These are phyloP conservation scores for Allolobophora icterica DNA, from an alignment of 2,888 invertebrate species.

Conservation along the genomic window DNA sequence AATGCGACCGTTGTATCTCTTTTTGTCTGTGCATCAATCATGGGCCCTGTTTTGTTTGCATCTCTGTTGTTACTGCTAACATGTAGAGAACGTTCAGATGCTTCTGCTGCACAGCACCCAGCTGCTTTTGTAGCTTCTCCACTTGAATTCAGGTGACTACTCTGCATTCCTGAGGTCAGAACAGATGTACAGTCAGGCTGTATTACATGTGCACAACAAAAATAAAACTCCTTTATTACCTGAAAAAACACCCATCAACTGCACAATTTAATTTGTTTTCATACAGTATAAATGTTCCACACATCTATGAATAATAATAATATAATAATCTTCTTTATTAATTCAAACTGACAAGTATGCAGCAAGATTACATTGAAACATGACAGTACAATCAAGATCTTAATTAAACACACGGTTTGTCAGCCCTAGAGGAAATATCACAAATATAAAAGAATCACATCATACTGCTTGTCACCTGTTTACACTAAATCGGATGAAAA, in stretches of 20 bases:
- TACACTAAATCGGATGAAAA: too few relatives aligned
- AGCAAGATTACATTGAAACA: too few relatives aligned
- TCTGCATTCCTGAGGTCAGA: background rate
- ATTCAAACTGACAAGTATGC: too few relatives aligned
- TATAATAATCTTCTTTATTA: too few relatives aligned
- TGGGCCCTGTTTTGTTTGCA: background rate
- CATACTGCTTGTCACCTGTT: too few relatives aligned
- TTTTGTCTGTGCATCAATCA: background rate
- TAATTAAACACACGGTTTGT: too few relatives aligned
- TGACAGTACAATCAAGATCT: too few relatives aligned
- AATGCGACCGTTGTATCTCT: background rate
- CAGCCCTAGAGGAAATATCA: too few relatives aligned
- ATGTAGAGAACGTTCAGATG: background rate
- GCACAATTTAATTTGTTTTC: background rate
- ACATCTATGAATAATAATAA: too few relatives aligned
- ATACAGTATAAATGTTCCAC: background rate
- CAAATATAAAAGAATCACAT: too few relatives aligned
- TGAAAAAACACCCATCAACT: background rate
- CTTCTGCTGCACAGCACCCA: conserved; percentile 3
- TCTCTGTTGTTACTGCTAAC: background rate
- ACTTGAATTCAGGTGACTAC: background rate
- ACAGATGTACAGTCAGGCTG: background rate
- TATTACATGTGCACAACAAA: background rate
- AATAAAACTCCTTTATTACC: background rate
- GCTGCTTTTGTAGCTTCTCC: background rate